Conservation (phyloP, 2,113 vertebrate genomes). For the Steatornis caripensis region DNA sequence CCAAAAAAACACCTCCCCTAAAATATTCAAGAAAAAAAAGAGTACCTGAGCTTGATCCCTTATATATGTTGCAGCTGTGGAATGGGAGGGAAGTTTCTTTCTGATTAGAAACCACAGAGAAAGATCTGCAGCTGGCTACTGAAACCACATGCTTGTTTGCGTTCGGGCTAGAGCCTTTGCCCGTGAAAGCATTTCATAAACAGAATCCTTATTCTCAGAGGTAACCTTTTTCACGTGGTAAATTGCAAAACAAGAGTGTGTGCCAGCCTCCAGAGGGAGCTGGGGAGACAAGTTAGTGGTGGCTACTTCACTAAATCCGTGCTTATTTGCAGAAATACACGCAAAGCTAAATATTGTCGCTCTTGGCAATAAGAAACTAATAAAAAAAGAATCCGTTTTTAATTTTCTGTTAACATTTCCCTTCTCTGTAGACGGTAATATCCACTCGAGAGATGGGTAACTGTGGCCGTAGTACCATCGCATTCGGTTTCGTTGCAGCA, state of each 20-base stretch:
- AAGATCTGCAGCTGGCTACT: conserved; percentile 37
- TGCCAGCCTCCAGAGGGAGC: conserved; percentile 3
- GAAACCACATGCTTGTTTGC: background rate
- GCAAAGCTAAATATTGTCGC: background rate
- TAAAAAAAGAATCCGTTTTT: background rate
- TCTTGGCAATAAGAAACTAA: background rate
- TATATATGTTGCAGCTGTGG: conserved; percentile 68
- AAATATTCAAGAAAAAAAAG: background rate
- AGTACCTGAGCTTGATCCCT: background rate
- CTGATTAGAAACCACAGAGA: conserved; percentile 33
- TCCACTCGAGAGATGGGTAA: background rate
- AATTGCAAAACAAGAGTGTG: background rate
- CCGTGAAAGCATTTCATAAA: background rate
- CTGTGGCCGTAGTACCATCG: fast-evolving
- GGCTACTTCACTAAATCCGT: too few species aligned
- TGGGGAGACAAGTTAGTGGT: background rate
- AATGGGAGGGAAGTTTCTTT: background rate
- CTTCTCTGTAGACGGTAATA: background rate
- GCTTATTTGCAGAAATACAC: background rate
- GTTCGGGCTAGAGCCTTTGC: background rate
- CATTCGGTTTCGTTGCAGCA: background rate
- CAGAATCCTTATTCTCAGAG: background rate
- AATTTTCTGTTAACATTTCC: background rate
- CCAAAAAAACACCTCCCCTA: background rate
- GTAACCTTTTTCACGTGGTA: background rate